phyloP scores from a whole-genome alignment of 2,113 vertebrate genomes.

The Indicator maculatus region DNA sequence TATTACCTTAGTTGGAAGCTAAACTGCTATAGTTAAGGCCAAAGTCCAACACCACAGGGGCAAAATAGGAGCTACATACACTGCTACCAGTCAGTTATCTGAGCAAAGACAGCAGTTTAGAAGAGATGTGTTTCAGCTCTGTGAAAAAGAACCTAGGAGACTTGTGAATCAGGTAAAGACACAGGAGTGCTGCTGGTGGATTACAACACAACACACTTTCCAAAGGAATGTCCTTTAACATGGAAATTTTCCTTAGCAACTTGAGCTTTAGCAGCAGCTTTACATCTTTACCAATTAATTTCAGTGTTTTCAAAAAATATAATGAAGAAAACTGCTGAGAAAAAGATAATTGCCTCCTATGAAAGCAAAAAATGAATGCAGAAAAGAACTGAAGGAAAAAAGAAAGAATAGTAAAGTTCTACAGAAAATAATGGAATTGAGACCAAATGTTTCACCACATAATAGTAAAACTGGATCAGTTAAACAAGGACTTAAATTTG shows the following conservation, averaged over 20 bases:
- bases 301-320: neutral
- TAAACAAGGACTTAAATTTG: neutral
- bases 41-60: neutral
- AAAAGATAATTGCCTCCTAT: neutral
- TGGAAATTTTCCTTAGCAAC: neutral
- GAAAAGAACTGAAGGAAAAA: rapidly evolving
- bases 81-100: neutral
- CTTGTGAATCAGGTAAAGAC: neutral
- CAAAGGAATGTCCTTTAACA: neutral
- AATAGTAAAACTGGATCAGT: neutral
- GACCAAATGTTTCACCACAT: neutral
- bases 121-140: neutral
- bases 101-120: neutral
- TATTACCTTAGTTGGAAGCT: neutral
- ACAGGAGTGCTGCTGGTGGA: neutral
- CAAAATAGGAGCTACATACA: neutral
- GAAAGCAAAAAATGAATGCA: neutral
- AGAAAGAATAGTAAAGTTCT: neutral
- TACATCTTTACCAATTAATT: too few relatives aligned
- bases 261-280: neutral
- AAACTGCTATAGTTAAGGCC: neutral
- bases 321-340: neutral
- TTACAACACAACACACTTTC: neutral
- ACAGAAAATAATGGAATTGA: neutral
- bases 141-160: neutral